Evolutionary conservation across 2,113 vertebrate genomes (phyloP), one percentile per base, ranked within the genome.

Genomic region (Panthera leo): DNA sequence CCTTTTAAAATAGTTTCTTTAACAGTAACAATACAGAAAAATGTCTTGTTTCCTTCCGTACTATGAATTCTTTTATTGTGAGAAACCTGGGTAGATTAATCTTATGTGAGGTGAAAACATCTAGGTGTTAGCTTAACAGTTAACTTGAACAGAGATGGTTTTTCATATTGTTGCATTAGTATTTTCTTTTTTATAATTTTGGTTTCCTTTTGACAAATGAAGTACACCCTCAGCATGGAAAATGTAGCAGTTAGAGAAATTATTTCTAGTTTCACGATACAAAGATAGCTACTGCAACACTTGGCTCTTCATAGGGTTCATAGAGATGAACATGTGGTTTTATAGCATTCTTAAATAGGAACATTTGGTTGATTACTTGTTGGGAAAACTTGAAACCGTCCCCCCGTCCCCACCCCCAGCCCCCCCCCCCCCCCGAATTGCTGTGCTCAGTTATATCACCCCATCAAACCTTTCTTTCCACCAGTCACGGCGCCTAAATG

Each of bases 1-100:
- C 39, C 76, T 82, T 97, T 97, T 85, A 83, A 94, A 97, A 95
- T 85, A 82, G 95, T 89, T 86, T 96, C 55, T 95, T 94, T 92
- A 85, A 83, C n/a, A 45, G 93, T 85, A 90, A 83, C 75, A 94
- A 27, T 89, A 65, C 15, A 95, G 79, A 91, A 65, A 91, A 94
- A 55, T 95, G 42, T 87, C 34, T 88, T 83, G 61, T 80, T 98
- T 96, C 15, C 39, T 39, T 94, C 76, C n/a, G 15, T 55, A 19
- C 53, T 90, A 21, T 96, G 94, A 80, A 85, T 95, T 95, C 75
- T 97, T 89, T 94, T 67, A 68, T 88, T 94, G 67, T 42, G 42
- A 91, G 78, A 95, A 75, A 21, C 36, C 31, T 83, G 91, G 83
- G 14, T 91, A 51, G 65, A 88, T 80, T 70, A 39, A 61, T 85